A percentile compares a stretch with the other conserved stretches of the same genome.
Conservation (phyloP, 2,113 vertebrate species). For the Raphicerus campestris region DNA sequence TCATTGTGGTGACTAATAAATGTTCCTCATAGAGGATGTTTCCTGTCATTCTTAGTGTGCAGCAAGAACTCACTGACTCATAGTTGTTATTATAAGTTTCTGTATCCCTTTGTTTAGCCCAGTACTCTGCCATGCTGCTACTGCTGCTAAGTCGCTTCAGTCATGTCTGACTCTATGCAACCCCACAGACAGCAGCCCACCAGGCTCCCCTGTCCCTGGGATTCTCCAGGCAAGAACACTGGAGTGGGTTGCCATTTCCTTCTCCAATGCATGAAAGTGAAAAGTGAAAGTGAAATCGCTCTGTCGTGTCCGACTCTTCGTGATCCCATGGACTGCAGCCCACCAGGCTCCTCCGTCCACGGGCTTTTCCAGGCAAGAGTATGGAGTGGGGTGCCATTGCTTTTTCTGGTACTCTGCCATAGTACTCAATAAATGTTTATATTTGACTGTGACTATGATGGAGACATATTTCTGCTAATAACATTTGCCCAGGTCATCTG, state of each 20-base stretch:
- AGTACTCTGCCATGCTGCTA: background rate
- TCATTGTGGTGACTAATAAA: background rate
- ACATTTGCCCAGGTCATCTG: background rate
- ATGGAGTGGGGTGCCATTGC: no score
- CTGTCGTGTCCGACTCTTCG: fast-evolving
- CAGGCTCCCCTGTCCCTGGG: no score
- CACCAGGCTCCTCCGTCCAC: no score
- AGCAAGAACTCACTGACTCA: background rate
- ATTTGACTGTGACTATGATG: background rate
- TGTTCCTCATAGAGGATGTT: background rate
- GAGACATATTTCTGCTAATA: background rate
- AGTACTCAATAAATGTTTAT: background rate
- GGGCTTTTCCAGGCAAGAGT: no score
- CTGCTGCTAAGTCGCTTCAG: no score
- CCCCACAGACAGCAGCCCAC: no score
- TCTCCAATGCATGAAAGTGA: no score
- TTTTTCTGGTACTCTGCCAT: background rate
- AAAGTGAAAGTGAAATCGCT: no score
- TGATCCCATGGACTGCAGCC: no score
- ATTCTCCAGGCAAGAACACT: no score
- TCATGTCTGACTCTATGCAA: no score
- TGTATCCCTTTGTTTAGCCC: background rate
- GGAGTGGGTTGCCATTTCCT: no score
- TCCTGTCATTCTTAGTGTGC: background rate
- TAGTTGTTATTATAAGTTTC: background rate